Conservation (phyloP, 2,113 vertebrate species). For the Nothocercus nigrocapillus region DNA sequence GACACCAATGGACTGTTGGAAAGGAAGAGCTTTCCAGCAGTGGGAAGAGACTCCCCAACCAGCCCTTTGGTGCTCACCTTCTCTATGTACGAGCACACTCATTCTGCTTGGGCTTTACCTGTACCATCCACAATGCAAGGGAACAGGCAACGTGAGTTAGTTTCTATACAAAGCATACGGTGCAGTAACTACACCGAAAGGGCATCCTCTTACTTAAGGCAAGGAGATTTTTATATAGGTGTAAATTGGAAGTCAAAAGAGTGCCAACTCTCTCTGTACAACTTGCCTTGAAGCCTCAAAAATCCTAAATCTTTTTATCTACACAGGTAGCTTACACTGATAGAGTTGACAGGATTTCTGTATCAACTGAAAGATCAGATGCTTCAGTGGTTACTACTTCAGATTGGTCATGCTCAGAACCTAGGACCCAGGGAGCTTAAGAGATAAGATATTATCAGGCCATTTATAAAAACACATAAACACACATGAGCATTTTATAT, state of each 20-base stretch:
- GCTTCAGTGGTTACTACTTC: background rate
- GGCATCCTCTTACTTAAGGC: background rate
- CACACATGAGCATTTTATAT: background rate
- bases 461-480: background rate
- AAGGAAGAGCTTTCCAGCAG: background rate
- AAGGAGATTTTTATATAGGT: rapidly evolving
- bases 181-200: background rate
- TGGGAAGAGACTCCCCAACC: background rate
- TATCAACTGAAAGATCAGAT: background rate
- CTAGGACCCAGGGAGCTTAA: background rate
- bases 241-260: background rate
- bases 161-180: rapidly evolving
- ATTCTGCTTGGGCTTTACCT: background rate
- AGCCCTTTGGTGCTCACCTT: background rate
- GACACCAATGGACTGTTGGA: background rate
- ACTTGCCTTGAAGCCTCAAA: background rate
- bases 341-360: background rate
- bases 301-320: background rate
- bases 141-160: background rate
- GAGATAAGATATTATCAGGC: background rate
- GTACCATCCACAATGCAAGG: background rate
- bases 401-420: background rate
- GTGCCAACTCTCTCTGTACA: background rate
- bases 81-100: background rate
- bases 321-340: background rate